Percentiles rank a stretch among this genome's conserved stretches.
Conservation (phyloP, 2,797 vertebrate genomes). For the Parotocinclus haroldoi region DNA sequence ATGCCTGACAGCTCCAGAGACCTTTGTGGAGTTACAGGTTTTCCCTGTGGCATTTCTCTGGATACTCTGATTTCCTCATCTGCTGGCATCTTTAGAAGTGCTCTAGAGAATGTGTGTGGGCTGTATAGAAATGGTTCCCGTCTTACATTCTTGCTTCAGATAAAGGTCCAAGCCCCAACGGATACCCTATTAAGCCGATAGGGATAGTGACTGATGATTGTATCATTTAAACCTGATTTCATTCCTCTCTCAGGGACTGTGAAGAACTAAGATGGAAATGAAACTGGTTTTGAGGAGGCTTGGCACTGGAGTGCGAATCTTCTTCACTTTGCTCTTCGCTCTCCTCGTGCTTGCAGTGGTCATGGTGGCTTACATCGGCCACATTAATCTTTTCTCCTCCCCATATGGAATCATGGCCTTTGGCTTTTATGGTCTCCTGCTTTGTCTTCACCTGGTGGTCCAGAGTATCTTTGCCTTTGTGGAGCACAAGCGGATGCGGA, state of each 20-base stretch:
- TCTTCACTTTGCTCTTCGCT: constrained; percentile 78
- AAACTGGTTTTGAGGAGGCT: constrained; percentile 62
- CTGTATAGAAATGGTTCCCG: too few relatives aligned
- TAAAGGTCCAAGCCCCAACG: too few relatives aligned
- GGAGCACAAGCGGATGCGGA: constrained; percentile 76
- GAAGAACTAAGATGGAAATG: constrained; percentile 63
- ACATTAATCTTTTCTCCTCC: constrained; percentile 73
- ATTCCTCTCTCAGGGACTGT: constrained; percentile 23
- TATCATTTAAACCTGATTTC: too few relatives aligned
- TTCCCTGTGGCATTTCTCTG: too few relatives aligned
- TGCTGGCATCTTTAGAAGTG: too few relatives aligned
- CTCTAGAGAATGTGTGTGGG: too few relatives aligned
- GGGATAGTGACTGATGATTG: too few relatives aligned
- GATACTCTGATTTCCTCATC: too few relatives aligned
- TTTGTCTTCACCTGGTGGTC: constrained; percentile 74
- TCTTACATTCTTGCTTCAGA: too few relatives aligned
- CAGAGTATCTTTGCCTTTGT: constrained; percentile 85
- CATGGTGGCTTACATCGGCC: constrained; percentile 78
- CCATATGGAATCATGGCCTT: constrained; percentile 77
- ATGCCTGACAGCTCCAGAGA: too few relatives aligned
- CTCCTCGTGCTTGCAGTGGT: constrained; percentile 75
- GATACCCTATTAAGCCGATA: too few relatives aligned
- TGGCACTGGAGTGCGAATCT: constrained; percentile 57
- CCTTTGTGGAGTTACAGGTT: too few relatives aligned
- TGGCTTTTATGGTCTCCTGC: constrained; percentile 87